Evolutionary conservation across 1,140 invertebrate genomes (phyloP), one percentile per base, ranked within the genome.

Genomic region (Hycleus phaleratus): DNA sequence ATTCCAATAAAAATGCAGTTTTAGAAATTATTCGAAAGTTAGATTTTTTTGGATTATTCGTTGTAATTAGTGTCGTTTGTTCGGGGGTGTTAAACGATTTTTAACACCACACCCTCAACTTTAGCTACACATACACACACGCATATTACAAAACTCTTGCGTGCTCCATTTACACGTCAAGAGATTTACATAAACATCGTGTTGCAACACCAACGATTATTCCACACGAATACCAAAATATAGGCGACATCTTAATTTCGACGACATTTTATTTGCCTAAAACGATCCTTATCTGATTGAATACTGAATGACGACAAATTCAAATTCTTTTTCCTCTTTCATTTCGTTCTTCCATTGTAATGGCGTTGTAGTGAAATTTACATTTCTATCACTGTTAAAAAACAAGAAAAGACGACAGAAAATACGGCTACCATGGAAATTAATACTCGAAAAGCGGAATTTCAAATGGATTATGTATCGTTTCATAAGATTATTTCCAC

Each of bases 171-270:
- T 44, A 44, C 9, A 10, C 9, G 43, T 4, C 43, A 44, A 10
- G 43, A 38, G 52, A 60, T 60, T 60, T 60, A 60, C 59, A 60
- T 60, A 56, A 56, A 60, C 52, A 60, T 40, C 46, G 40, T 50
- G 42, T 32, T 42, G 47, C 42, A 47, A 51, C 54, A 60, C 59
- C 56, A 60, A 60, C 50, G 53, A 56, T 51, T 60, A 56, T 51
- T 60, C 56, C 52, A 50, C 59, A 60, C 59, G 59, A 49, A 56
- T 32, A 4, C 32, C 32, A 7, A 32, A 32, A 60, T 49, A 53
- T 32, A 32, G 7, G 32, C 38, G 53, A 60, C 49, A 48, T 56
- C 54, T 60, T 60, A 56, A 56, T 60, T 60, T 56, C 46, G 56
- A 52, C 58, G 49, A 42, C 48, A 45, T 49, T 60, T 32, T 49